A percentile compares a stretch with the other conserved stretches of the same genome.
These are phyloP conservation scores for Dolichomitus sp. DNA, from an alignment of 2,888 invertebrate species.

Conservation along the genomic window DNA sequence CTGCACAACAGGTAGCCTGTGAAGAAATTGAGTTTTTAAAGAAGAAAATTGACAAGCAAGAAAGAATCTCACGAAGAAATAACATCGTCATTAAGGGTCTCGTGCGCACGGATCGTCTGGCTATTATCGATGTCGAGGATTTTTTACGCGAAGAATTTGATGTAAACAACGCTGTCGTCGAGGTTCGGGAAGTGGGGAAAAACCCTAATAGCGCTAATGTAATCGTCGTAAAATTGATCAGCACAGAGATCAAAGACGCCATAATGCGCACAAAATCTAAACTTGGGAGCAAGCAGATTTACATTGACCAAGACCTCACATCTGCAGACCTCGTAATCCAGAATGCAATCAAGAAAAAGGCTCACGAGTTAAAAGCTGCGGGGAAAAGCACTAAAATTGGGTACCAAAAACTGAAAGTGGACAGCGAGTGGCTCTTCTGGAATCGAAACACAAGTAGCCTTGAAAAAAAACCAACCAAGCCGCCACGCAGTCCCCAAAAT, in stretches of 20 bases:
- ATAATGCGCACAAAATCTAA: neutral
- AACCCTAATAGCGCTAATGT: neutral
- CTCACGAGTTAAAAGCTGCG: neutral
- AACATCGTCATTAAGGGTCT: slow-evolving; percentile 13
- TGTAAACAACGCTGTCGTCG: neutral
- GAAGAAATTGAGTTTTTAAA: neutral
- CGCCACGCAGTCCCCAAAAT: neutral
- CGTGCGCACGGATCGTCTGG: neutral
- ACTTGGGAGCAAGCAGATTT: neutral
- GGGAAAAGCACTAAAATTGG: neutral
- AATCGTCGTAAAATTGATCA: neutral
- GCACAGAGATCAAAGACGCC: neutral
- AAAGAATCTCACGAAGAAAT: neutral
- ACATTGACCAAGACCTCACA: neutral
- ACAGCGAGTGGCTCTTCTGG: neutral
- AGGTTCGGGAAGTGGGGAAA: neutral
- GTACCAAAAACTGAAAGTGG: neutral
- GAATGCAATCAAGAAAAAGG: neutral
- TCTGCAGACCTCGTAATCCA: neutral
- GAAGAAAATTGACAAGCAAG: neutral
- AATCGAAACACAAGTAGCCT: neutral
- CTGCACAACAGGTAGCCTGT: neutral
- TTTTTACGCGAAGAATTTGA: neutral
- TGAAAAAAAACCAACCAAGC: neutral
- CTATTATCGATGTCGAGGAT: neutral